phyloP scores from a whole-genome alignment of 2,888 invertebrate genomes.

The Nephrotoma flavescens region DNA sequence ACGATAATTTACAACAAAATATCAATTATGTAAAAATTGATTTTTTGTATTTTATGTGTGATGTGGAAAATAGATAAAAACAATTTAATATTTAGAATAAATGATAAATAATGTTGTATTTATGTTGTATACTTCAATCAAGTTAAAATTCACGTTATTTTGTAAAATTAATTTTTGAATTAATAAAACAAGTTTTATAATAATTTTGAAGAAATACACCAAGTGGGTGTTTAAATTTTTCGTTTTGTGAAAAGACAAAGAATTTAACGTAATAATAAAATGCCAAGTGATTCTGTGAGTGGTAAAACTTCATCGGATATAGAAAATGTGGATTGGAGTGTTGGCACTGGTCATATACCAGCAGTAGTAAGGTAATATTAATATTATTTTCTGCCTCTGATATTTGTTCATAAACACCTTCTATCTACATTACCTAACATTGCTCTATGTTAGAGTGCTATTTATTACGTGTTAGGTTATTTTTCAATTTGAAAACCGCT shows the following conservation, averaged over 20 bases:
- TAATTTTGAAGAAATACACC: background rate
- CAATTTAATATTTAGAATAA: background rate
- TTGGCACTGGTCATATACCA: slow-evolving; percentile 28
- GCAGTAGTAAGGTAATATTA: slow-evolving; percentile 27
- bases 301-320: slow-evolving; percentile 50
- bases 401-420: background rate
- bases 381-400: background rate
- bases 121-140: background rate
- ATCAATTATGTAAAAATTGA: background rate
- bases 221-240: background rate
- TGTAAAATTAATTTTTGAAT: background rate
- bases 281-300: slow-evolving; percentile 51
- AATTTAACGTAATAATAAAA: slow-evolving; percentile 18
- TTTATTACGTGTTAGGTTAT: too few relatives aligned
- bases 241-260: background rate
- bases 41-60: background rate
- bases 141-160: background rate
- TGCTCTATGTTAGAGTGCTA: too few relatives aligned
- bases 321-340: slow-evolving; percentile 48
- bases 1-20: background rate
- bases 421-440: background rate
- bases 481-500: too few relatives aligned
- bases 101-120: background rate
- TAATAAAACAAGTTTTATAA: background rate
- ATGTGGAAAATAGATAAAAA: background rate